Conservation (phyloP, 1,140 invertebrate species). For the Cyphomyrmex costatus region DNA sequence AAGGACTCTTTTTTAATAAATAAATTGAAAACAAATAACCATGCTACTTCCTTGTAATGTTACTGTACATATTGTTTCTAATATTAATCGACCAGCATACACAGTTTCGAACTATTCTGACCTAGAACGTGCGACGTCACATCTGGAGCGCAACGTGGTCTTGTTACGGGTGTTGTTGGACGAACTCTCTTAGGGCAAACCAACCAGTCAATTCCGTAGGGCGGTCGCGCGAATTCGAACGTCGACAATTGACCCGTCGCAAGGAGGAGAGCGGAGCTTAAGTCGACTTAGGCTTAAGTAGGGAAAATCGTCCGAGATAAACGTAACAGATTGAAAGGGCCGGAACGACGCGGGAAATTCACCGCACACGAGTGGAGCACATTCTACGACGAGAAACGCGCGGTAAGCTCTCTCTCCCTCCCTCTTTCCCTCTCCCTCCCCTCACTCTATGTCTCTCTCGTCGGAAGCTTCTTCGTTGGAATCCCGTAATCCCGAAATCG, state of each 20-base stretch:
- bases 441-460: background rate
- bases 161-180: conserved; percentile 48
- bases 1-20: too few relatives aligned
- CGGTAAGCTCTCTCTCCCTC: background rate
- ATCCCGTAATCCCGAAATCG: conserved; percentile 59
- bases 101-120: conserved; percentile 23
- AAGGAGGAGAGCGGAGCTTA: conserved; percentile 47
- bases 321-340: conserved; percentile 67
- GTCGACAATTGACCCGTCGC: conserved; percentile 64
- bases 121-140: conserved; percentile 36
- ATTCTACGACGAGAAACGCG: background rate
- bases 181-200: conserved; percentile 21
- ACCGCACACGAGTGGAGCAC: background rate
- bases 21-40: too few relatives aligned
- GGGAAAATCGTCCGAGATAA: conserved; percentile 62
- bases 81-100: background rate
- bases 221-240: conserved; percentile 52
- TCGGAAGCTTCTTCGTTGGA: background rate
- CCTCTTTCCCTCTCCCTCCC: too few relatives aligned
- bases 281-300: conserved; percentile 66
- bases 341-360: conserved; percentile 34
- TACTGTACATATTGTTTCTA: background rate
- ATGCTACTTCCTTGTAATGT: background rate
- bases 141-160: conserved; percentile 34
- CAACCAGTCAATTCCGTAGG: conserved; percentile 2